A percentile compares a stretch with the other conserved stretches of the same genome.
Evolutionary conservation across 2,797 vertebrate species (phyloP).

Genomic region (Platalea minor): DNA sequence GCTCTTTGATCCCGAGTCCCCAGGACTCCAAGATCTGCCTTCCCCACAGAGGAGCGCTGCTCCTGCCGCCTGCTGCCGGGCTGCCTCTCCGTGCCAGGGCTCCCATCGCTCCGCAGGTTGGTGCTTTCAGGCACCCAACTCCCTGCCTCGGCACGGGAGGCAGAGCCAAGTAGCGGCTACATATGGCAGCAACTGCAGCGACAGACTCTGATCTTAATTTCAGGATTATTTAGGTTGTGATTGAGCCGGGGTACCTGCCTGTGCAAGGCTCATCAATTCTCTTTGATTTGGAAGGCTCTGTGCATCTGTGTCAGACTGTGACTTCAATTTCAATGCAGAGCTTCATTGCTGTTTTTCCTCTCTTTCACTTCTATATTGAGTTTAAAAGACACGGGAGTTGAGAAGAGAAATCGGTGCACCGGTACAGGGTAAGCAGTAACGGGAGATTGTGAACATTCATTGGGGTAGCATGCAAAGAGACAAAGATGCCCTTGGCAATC

Average conservation of each 20-base stretch:
- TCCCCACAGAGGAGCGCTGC: neutral
- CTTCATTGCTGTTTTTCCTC: neutral
- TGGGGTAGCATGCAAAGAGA: neutral
- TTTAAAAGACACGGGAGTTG: neutral
- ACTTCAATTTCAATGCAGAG: neutral
- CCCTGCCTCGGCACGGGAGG: neutral
- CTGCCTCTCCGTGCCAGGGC: neutral
- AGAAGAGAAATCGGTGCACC: neutral
- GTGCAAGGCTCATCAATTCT: constrained; percentile 38
- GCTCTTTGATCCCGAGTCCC: neutral
- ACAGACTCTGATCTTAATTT: neutral
- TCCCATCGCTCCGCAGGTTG: neutral
- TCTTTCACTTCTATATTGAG: neutral
- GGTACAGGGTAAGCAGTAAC: neutral
- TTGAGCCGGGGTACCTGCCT: constrained; percentile 13
- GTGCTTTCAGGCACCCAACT: neutral
- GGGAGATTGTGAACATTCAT: neutral
- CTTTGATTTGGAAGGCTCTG: constrained; percentile 33
- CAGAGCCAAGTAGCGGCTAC: neutral
- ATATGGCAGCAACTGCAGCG: neutral
- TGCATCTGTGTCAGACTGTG: neutral
- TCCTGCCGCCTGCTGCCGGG: neutral
- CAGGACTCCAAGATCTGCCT: neutral
- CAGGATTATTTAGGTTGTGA: neutral
- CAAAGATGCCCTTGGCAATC: neutral